Percentiles rank a stretch among this genome's conserved stretches.
phyloP scores from a whole-genome alignment of 2,797 vertebrate species.

The Hippopotamyrus pictus region DNA sequence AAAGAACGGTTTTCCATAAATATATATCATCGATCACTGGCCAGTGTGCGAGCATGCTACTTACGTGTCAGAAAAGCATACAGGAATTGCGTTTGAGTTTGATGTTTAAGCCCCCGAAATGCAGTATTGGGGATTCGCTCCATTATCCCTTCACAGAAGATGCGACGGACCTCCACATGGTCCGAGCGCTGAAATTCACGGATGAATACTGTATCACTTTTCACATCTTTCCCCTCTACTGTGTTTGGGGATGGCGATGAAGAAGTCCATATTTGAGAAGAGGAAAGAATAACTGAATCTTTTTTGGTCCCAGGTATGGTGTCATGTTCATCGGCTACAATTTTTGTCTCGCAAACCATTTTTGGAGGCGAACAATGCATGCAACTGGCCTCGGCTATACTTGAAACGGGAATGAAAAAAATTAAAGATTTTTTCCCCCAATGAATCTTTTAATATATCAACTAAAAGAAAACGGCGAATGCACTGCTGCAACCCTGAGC shows the following conservation, averaged over 20 bases:
- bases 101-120: slow-evolving; percentile 81
- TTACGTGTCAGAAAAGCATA: slow-evolving; percentile 85
- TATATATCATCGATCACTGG: neutral
- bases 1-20: neutral
- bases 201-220: slow-evolving; percentile 72
- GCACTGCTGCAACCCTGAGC: slow-evolving; percentile 70
- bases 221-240: slow-evolving; percentile 56
- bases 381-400: slow-evolving; percentile 68
- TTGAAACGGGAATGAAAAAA: slow-evolving; percentile 28
- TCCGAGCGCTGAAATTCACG: slow-evolving; percentile 82
- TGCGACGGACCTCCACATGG: slow-evolving; percentile 80
- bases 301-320: slow-evolving; percentile 81
- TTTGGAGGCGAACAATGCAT: slow-evolving; percentile 93
- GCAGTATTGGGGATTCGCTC: slow-evolving; percentile 92
- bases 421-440: slow-evolving; percentile 36
- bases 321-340: slow-evolving; percentile 88
- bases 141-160: slow-evolving; percentile 92
- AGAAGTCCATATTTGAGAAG: slow-evolving; percentile 79
- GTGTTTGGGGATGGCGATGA: slow-evolving; percentile 45
- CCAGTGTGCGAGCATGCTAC: slow-evolving; percentile 38
- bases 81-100: slow-evolving; percentile 76
- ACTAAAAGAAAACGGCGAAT: slow-evolving; percentile 57
- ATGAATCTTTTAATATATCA: slow-evolving; percentile 16
- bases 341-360: slow-evolving; percentile 99
- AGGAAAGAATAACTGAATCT: slow-evolving; percentile 72